Conservation (phyloP, 2,888 invertebrate species). For the Campoletis raptor region DNA sequence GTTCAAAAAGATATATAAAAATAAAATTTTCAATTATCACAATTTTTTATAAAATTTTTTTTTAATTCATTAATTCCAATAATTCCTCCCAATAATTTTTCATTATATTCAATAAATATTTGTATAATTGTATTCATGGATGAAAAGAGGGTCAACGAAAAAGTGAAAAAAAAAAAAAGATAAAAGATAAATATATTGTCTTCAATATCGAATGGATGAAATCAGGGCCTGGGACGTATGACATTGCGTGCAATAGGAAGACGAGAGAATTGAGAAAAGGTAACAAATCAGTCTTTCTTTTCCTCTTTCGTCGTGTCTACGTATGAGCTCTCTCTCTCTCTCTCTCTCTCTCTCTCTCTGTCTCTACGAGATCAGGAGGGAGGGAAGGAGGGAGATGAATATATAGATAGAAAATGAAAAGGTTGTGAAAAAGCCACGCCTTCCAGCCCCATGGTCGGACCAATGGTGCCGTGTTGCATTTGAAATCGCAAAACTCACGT, state of each 20-base stretch:
- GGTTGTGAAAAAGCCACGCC: constrained; percentile 81
- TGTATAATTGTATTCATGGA: background rate
- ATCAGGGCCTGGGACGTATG: background rate
- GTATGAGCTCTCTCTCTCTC: background rate
- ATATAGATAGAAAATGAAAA: constrained; percentile 80
- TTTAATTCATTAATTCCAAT: no score
- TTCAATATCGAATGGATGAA: background rate
- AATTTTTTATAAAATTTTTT: no score
- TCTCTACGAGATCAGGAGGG: background rate
- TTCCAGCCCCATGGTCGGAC: constrained; percentile 80
- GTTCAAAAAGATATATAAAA: no score
- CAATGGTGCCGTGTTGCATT: constrained; percentile 82
- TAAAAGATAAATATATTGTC: background rate
- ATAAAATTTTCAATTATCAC: no score
- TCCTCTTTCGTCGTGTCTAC: background rate
- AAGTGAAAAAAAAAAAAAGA: background rate
- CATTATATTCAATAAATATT: no score
- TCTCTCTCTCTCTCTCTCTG: background rate
- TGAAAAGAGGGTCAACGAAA: background rate
- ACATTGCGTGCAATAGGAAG: constrained; percentile 20
- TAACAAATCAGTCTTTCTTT: background rate
- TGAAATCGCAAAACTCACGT: constrained; percentile 81
- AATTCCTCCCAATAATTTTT: no score
- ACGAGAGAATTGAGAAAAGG: constrained; percentile 40
- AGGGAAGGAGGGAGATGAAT: constrained; percentile 21